phyloP scores from a whole-genome alignment of 2,113 vertebrate genomes.

The Cercocebus atys region DNA sequence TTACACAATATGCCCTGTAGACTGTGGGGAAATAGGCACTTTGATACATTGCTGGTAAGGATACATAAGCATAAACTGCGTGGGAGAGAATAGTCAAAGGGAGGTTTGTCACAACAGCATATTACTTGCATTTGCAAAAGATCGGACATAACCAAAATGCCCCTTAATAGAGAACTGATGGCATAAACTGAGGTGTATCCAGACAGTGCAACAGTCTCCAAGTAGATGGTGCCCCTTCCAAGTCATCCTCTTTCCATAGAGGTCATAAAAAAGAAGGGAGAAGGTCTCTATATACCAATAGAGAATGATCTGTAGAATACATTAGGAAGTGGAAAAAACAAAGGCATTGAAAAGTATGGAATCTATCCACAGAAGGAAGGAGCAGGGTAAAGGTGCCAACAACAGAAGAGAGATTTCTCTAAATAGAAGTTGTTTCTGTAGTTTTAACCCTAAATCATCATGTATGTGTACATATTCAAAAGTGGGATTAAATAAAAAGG shows the following conservation, averaged over 20 bases:
- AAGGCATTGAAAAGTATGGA: not conserved
- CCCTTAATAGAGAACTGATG: not conserved
- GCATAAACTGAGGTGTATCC: not conserved
- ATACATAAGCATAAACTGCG: not conserved
- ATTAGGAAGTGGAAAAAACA: not conserved
- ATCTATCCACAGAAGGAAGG: not conserved
- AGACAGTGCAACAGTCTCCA: not conserved
- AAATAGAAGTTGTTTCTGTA: not conserved
- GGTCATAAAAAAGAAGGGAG: not conserved
- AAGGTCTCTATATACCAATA: not conserved
- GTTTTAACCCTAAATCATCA: constrained; percentile 22
- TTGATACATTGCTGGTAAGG: not conserved
- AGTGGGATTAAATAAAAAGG: not conserved
- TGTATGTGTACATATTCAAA: constrained; percentile 15
- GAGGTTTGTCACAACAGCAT: not conserved
- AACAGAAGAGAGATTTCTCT: not conserved
- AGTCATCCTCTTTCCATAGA: not conserved
- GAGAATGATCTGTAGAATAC: not conserved
- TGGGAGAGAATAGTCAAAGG: not conserved
- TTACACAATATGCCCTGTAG: not conserved
- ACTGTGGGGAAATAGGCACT: not conserved
- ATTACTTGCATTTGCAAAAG: not conserved
- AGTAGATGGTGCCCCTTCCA: not conserved
- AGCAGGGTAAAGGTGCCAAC: not conserved
- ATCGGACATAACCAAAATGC: not conserved